Evolutionary conservation across 2,888 invertebrate genomes (phyloP), one percentile per base, ranked within the genome.

Genomic region (Rhodophaea formosa): DNA sequence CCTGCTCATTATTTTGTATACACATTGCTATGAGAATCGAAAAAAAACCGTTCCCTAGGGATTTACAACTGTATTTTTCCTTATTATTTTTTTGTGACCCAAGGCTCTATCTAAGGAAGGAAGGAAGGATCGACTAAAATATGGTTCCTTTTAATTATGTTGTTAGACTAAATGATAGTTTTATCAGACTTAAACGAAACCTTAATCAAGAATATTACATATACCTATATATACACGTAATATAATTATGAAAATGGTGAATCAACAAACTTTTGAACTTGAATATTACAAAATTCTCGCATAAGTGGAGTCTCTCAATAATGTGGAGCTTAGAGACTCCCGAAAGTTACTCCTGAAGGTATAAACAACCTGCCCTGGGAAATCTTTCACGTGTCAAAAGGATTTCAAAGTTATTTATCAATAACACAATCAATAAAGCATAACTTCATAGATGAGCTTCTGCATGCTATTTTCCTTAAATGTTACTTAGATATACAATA

Each of bases 341-440:
- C 32, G 3, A 39, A 12, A 35, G 32, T 35, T 51, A 51, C 30
- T 29, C 30, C 14, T 14, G 23, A 17, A 39, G 51, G 35, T 51
- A 51, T 35, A 51, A 35, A 51, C 35, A 51, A 51, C 35, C 15
- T 7, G 32, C 35, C 35, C 15, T 7, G 49, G 49, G 16, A 35
- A 51, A 35, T 35, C 32, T 39, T 51, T 51, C 35, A 51, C 35
- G 35, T 51, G 51, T 39, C 51, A 35, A 39, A 51, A 51, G 35
- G 35, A 51, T 51, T 15, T 51, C 16, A 16, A 51, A 51, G 51
- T 35, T 35, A 51, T 51, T 35, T 51, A 39, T 51, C 51, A 51
- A 35, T 10, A 12, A 16, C 51, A 39, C 39, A 16, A 39, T 35
- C 7, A 16, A 51, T 51, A 39, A 39, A 39, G 12, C n/a, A 12